phyloP scores from a whole-genome alignment of 2,113 vertebrate species.

The Tichodroma muraria region DNA sequence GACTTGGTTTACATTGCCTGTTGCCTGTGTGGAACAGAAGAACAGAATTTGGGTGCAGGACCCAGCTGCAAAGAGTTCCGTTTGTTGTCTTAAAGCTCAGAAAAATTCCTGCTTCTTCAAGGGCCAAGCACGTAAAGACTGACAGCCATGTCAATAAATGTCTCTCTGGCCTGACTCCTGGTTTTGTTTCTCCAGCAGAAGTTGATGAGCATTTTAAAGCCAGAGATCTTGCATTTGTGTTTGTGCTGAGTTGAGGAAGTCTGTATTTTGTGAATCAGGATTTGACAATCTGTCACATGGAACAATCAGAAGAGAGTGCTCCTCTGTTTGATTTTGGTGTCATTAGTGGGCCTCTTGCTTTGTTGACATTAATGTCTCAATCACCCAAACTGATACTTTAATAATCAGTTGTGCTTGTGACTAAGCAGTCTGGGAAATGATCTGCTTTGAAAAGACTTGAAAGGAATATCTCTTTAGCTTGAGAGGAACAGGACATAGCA shows the following conservation, averaged over 20 bases:
- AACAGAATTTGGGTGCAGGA: background rate
- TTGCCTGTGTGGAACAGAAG: background rate
- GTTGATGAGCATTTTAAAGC: background rate
- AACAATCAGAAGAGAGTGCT: background rate
- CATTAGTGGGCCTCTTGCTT: background rate
- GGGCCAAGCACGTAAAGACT: rapidly evolving
- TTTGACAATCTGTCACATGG: background rate
- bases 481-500: background rate
- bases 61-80: background rate
- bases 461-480: background rate
- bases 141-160: background rate
- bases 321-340: background rate
- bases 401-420: background rate
- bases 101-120: rapidly evolving
- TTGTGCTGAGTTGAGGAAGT: background rate
- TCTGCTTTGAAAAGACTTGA: background rate
- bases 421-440: background rate
- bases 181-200: background rate
- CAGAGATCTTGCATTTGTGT: background rate
- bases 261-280: background rate
- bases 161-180: background rate
- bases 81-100: background rate
- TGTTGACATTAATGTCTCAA: background rate
- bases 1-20: background rate
- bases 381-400: background rate